These are phyloP conservation scores for Spicauda simplicius DNA, from an alignment of 2,888 invertebrate species.

Conservation along the genomic window DNA sequence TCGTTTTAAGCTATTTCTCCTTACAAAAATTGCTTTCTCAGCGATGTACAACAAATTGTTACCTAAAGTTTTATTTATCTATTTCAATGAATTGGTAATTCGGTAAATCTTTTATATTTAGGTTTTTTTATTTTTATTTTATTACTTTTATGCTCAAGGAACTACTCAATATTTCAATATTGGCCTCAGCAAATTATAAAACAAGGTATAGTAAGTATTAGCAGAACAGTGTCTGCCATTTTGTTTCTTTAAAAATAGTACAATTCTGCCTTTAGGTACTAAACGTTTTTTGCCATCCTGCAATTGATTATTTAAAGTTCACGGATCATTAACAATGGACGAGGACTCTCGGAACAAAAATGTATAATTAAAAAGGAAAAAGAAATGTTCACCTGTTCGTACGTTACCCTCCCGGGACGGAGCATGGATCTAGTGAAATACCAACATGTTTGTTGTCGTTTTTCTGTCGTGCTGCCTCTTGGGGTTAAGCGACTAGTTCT, in stretches of 20 bases:
- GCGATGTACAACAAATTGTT: too few species aligned
- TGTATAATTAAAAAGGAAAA: conserved; percentile 31
- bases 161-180: too few species aligned
- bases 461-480: conserved; percentile 24
- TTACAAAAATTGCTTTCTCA: too few species aligned
- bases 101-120: too few species aligned
- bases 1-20: too few species aligned
- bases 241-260: not conserved
- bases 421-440: conserved; percentile 30
- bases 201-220: too few species aligned
- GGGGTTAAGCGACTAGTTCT: conserved; percentile 9
- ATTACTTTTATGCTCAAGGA: too few species aligned
- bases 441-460: conserved; percentile 22
- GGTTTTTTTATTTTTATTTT: too few species aligned
- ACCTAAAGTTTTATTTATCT: too few species aligned
- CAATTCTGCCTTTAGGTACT: conserved; percentile 1
- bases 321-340: conserved; percentile 34
- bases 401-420: conserved; percentile 25
- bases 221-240: not conserved
- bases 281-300: conserved; percentile 13
- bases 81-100: too few species aligned
- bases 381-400: conserved; percentile 30
- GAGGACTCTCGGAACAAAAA: conserved; percentile 25
- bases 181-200: too few species aligned
- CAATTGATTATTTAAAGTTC: conserved; percentile 35